Base-by-base conservation (phyloP, 1,140 invertebrate species). In the Brachionus calyciflorus region DNA sequence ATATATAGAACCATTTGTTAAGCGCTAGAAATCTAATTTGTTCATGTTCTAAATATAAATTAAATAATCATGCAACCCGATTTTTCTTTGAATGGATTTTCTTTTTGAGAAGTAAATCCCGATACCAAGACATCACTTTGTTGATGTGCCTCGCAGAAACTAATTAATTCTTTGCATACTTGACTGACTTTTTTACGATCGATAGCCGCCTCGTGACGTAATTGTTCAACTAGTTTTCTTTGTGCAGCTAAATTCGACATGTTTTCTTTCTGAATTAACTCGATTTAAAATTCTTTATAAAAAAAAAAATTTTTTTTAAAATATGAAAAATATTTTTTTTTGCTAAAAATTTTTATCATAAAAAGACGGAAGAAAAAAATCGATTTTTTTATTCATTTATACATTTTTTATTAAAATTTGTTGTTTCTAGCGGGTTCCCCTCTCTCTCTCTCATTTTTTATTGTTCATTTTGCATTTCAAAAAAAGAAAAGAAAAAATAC, bases 81-180 rank as follows among this genome's bases (percentile, higher is more conserved):
- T 33, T 69, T 77, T 69, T 77, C 76, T 21, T 77, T 77, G 12
- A 77, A 77, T 30, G 76, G 76, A 57, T 77, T 77, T 44, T 77
- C 76, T 33, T 77, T 77, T 44, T 49, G 41, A 19, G 40, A 41
- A 12, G 76, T 44, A 21, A 55, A 77, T 2, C 76, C 76, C n/a
- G 33, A 49, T 26, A 77, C 76, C 0, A 77, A 33, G 7, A 77
- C 76, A 70, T 77, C 76, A 5, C 44, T 49, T 24, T 12, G 7
- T 57, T 77, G 49, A 44, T 77, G 60, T 17, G 49, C 76, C 30
- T 77, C 49, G 28, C 76, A 77, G 17, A 68, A 77, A 6, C 55
- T 69, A 5, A 77, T 77, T 17, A 77, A 30, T n/a, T 77, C 76
- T 51, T 69, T 68, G 40, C 76, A 77, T 5, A 77, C 76, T 26